phyloP scores from a whole-genome alignment of 2,888 invertebrate species.

The Phaonia tiefii region DNA sequence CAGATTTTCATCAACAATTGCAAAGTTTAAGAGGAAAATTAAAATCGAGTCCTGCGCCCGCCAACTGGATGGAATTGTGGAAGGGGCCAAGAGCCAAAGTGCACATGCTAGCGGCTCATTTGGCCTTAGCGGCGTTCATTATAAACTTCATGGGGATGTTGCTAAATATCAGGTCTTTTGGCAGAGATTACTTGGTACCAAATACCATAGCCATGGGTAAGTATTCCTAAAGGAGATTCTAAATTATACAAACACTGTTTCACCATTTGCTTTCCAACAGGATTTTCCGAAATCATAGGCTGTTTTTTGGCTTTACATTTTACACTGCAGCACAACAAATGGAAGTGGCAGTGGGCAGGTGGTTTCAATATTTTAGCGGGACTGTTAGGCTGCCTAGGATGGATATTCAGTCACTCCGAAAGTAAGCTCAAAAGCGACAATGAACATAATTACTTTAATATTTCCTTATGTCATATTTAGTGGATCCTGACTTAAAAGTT shows the following conservation, averaged over 20 bases:
- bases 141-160: conserved; percentile 81
- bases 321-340: conserved; percentile 76
- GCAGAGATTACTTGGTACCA: conserved; percentile 78
- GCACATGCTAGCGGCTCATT: conserved; percentile 78
- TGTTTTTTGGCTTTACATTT: conserved; percentile 79
- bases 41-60: conserved; percentile 72
- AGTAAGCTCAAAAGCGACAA: conserved; percentile 71
- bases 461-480: conserved; percentile 68
- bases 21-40: conserved; percentile 73
- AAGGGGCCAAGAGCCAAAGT: conserved; percentile 75
- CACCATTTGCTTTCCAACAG: conserved; percentile 72
- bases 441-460: not conserved
- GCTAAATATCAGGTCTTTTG: conserved; percentile 80
- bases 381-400: conserved; percentile 79
- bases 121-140: conserved; percentile 78
- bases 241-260: not conserved
- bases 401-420: conserved; percentile 75
- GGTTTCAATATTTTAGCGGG: conserved; percentile 79
- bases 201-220: conserved; percentile 81
- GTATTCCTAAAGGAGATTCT: conserved; percentile 28
- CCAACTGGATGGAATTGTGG: conserved; percentile 78
- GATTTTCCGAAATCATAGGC: conserved; percentile 80
- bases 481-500: conserved; percentile 76
- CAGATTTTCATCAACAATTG: conserved; percentile 76
- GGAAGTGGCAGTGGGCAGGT: conserved; percentile 80